Evolutionary conservation across 2,797 vertebrate species (phyloP).

Genomic region (Naso thynnoides): DNA sequence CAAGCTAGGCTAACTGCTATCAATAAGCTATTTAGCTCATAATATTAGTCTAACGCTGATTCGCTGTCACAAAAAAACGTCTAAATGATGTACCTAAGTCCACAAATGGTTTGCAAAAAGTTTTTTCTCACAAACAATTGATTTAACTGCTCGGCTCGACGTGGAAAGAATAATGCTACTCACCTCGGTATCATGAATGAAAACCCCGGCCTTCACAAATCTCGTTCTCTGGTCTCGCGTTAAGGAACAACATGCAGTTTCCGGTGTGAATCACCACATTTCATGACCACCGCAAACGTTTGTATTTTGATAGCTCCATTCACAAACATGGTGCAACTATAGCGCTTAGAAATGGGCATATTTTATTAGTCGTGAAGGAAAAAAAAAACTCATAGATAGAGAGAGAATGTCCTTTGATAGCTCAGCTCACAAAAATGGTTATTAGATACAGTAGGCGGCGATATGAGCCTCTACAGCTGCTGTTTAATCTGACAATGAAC

Average conservation of each 20-base stretch:
- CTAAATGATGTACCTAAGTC: fast-evolving
- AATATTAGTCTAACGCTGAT: fast-evolving
- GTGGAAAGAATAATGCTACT: background rate
- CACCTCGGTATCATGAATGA: slow-evolving; percentile 46
- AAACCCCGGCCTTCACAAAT: slow-evolving; percentile 21
- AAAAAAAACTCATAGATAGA: too few species aligned
- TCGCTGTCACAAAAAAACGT: background rate
- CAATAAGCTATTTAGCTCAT: background rate
- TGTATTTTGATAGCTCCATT: too few species aligned
- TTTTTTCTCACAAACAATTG: fast-evolving
- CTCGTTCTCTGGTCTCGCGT: slow-evolving; percentile 57
- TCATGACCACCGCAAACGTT: background rate
- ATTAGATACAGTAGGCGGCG: slow-evolving; percentile 21
- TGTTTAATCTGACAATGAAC: slow-evolving; percentile 6
- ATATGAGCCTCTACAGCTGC: background rate
- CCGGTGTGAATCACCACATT: slow-evolving; percentile 14
- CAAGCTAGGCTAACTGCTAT: slow-evolving; percentile 52
- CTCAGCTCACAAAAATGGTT: too few species aligned
- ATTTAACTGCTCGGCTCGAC: background rate
- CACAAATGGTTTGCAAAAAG: fast-evolving
- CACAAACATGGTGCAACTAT: too few species aligned
- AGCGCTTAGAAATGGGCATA: too few species aligned
- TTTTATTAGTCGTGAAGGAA: too few species aligned
- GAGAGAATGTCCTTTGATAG: too few species aligned
- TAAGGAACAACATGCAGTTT: slow-evolving; percentile 13